A percentile compares a stretch with the other conserved stretches of the same genome.
These are phyloP conservation scores for Pammene fasciana DNA, from an alignment of 2,888 invertebrate genomes.

Conservation along the genomic window DNA sequence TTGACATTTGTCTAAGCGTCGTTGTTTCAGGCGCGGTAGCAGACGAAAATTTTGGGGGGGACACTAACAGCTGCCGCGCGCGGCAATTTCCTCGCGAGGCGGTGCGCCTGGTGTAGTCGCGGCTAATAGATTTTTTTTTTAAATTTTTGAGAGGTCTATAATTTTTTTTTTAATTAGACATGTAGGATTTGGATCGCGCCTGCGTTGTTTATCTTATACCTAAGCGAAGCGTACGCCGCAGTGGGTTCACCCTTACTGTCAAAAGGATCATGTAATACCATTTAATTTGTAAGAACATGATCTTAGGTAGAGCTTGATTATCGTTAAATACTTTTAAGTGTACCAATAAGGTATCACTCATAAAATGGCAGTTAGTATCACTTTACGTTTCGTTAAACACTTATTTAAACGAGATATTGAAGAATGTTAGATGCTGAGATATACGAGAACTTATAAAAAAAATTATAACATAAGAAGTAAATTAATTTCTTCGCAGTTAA, in stretches of 20 bases:
- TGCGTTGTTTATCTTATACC: background rate
- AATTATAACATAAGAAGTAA: conserved; percentile 8
- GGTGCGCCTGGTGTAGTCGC: too few relatives aligned
- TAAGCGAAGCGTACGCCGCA: background rate
- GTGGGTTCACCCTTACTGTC: background rate
- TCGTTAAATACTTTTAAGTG: conserved; percentile 17
- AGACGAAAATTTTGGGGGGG: too few relatives aligned
- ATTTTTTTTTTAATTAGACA: too few relatives aligned
- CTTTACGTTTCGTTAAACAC: conserved; percentile 59
- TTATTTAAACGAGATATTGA: conserved; percentile 20
- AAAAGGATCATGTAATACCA: conserved; percentile 5
- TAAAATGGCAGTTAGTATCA: conserved; percentile 78
- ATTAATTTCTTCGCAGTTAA: conserved; percentile 51
- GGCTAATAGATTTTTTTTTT: too few relatives aligned
- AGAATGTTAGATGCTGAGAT: conserved; percentile 9
- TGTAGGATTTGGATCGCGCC: too few relatives aligned
- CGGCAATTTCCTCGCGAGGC: too few relatives aligned
- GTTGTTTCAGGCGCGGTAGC: too few relatives aligned
- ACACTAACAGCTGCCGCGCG: too few relatives aligned
- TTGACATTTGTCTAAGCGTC: too few relatives aligned
- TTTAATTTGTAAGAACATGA: conserved; percentile 21
- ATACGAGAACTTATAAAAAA: conserved; percentile 2
- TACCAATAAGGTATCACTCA: conserved; percentile 40
- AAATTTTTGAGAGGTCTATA: too few relatives aligned
- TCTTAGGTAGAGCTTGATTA: conserved; percentile 15